Conservation (phyloP, 2,888 invertebrate genomes). For the Tenthredo amoena region DNA sequence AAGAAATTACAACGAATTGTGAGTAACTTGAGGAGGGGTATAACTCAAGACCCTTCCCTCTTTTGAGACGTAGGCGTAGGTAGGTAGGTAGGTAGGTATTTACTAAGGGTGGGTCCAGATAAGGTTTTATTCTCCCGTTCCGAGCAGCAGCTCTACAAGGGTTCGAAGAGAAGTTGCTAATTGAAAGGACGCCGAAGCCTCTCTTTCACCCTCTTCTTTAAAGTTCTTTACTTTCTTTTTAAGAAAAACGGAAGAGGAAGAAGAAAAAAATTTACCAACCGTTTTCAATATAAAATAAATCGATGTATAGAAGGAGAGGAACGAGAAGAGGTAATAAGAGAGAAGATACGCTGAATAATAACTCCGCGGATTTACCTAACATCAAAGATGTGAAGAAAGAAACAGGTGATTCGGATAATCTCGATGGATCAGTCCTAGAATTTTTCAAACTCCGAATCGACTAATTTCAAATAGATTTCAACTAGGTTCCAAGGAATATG, state of each 20-base stretch:
- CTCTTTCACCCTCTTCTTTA: background rate
- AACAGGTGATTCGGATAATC: background rate
- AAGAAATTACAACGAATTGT: background rate
- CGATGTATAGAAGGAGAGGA: too few relatives aligned
- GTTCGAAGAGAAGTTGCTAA: slow-evolving; percentile 27
- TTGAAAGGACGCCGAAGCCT: slow-evolving; percentile 22
- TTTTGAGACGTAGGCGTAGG: background rate
- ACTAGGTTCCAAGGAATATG: too few relatives aligned
- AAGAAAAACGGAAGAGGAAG: background rate
- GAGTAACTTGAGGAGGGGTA: background rate
- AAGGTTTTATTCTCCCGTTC: slow-evolving; percentile 21
- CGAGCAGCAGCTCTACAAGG: background rate
- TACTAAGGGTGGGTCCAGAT: slow-evolving; percentile 11
- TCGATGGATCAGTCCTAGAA: too few relatives aligned
- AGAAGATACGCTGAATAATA: background rate
- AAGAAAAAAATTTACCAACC: background rate
- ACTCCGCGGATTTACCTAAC: background rate
- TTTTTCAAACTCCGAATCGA: background rate
- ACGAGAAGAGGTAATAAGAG: too few relatives aligned
- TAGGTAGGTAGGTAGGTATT: background rate
- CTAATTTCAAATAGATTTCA: too few relatives aligned
- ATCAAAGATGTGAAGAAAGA: background rate
- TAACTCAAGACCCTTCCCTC: slow-evolving; percentile 6
- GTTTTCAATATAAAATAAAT: background rate
- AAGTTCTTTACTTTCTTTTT: background rate